A percentile compares a stretch with the other conserved stretches of the same genome.
Conservation (phyloP, 2,888 invertebrate genomes). For the Pollenia griseotomentosa region DNA sequence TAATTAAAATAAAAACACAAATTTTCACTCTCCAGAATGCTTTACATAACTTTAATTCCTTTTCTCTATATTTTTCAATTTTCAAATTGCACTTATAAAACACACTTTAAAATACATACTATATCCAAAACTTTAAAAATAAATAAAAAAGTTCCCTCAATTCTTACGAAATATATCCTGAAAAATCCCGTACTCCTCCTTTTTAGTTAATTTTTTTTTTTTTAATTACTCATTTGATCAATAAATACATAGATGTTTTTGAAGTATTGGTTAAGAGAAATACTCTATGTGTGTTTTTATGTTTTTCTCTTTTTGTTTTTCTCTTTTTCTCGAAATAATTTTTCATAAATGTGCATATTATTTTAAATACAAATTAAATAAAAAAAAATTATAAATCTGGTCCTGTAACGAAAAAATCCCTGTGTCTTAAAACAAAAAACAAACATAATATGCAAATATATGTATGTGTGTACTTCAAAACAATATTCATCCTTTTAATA, state of each 20-base stretch:
- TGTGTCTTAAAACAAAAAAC: slow-evolving; percentile 41
- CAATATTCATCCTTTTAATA: slow-evolving; percentile 45
- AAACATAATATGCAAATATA: slow-evolving; percentile 31
- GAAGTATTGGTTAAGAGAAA: slow-evolving; percentile 60
- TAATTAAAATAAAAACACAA: neutral
- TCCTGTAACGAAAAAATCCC: slow-evolving; percentile 60
- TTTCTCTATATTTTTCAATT: neutral
- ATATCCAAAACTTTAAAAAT: neutral
- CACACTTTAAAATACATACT: slow-evolving; percentile 32
- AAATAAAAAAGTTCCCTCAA: slow-evolving; percentile 12
- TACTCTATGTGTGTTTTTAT: slow-evolving; percentile 70
- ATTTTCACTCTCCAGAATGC: neutral
- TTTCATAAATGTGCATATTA: slow-evolving; percentile 68
- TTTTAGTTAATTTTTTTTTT: slow-evolving; percentile 40
- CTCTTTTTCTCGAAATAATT: slow-evolving; percentile 60
- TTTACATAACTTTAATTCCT: neutral
- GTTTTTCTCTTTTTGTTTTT: slow-evolving; percentile 70
- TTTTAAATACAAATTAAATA: slow-evolving; percentile 51
- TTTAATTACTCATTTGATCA: slow-evolving; percentile 20
- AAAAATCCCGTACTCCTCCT: slow-evolving; percentile 8
- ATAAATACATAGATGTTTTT: slow-evolving; percentile 32
- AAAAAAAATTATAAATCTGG: slow-evolving; percentile 45
- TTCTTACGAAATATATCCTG: slow-evolving; percentile 17
- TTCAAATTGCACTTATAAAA: slow-evolving; percentile 36
- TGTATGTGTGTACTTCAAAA: slow-evolving; percentile 68